Evolutionary conservation across 2,113 vertebrate genomes (phyloP).

Genomic region (Sceloporus undulatus): DNA sequence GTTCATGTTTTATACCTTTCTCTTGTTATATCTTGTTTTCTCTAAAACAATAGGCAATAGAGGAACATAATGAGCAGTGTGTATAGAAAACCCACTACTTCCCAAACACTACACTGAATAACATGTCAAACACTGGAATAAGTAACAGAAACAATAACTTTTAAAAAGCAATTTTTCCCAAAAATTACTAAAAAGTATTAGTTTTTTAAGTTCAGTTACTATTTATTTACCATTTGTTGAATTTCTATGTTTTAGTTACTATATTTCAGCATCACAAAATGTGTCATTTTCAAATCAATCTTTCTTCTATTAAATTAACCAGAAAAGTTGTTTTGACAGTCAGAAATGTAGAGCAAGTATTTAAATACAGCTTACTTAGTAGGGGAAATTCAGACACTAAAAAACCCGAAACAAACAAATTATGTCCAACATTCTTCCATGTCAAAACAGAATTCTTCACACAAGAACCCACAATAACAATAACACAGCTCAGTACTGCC

Average conservation of each 20-base stretch:
- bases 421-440: conserved; percentile 15
- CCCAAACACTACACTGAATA: no score
- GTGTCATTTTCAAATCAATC: no score
- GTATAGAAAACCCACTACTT: not conserved
- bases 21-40: no score
- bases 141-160: no score
- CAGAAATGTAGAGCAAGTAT: not conserved
- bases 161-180: no score
- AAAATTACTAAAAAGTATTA: no score
- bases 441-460: not conserved
- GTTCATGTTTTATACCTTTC: no score
- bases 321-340: not conserved
- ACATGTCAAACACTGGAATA: no score
- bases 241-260: not conserved
- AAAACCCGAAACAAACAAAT: not conserved
- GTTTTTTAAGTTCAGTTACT: not conserved
- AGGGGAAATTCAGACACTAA: no score
- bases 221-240: no score
- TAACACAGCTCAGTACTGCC: conserved; percentile 29
- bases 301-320: not conserved
- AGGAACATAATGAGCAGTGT: no score
- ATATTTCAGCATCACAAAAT: not conserved
- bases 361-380: not conserved
- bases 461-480: conserved; percentile 45
- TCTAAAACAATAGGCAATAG: no score